Base-by-base conservation (phyloP, 2,888 invertebrate species). In the Phyto melanocephala region DNA sequence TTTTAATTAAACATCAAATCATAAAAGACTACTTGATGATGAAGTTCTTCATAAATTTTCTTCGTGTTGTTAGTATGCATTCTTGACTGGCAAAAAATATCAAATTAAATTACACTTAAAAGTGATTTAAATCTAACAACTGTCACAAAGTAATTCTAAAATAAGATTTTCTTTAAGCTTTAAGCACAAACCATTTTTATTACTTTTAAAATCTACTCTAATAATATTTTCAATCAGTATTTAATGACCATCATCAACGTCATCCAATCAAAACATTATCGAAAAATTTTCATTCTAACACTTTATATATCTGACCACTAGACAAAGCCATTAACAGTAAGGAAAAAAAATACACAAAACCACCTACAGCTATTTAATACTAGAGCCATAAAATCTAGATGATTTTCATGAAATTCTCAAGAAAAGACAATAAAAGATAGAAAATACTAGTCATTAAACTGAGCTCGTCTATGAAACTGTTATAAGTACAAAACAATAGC, bases 361-460 rank as follows among this genome's bases (percentile, higher is more conserved):
- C 33, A 33, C 10, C 33, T 10, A 17, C 15, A 56, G 33, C 56
- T 8, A 35, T n/a, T 1, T 33, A 63, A 47, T 52, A 28, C 11
- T 37, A 42, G 13, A 33, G 33, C 45, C 28, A 47, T 63, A 33
- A 47, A 45, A 62, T n/a, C 20, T 15, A 28, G 45, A 40, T 28
- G 17, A 47, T 47, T 47, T 47, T 63, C 28, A 45, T 47, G 33
- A 13, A 33, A 35, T 63, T 63, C 28, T 20, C 17, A 42, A 42
- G 33, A 47, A 63, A 33, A 20, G 10, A 54, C 33, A 33, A 54
- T 33, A 33, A 33, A 33, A 47, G 20, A 28, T 28, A 28, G 17
- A 35, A 33, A 13, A 47, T 56, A 63, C 17, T 63, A 47, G 63
- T 63, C 63, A 47, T 47, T 63, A 47, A 63, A 47, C 33, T 56